Base-by-base conservation (phyloP, 2,113 vertebrate genomes). In the Isichthys henryi region DNA sequence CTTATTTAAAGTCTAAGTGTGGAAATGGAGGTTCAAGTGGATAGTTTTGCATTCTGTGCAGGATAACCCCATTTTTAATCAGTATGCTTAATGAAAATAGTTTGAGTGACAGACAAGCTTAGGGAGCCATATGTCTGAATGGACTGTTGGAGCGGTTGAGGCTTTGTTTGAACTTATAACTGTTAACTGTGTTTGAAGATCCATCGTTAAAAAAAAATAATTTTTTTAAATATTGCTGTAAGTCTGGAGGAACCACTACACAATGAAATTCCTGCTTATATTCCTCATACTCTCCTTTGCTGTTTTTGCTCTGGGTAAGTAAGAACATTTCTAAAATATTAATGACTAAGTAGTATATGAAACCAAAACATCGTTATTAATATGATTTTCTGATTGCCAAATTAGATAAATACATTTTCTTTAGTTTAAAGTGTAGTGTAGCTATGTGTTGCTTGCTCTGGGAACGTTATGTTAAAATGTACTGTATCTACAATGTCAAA, bases 201-300 rank as follows among this genome's bases (percentile, higher is more conserved):
- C 31, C 70, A 35, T 77, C 70, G 13, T 84, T 84, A 53, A 53
- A 53, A 46, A 53, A 46, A 84, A 10, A 45, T 86, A 35, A 21
- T 86, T 27, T 86, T 86, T 86, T 52, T 13, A 31, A 86, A 52
- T 52, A 86, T 9, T 10, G 48, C 43, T 85, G 50, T 52, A 87
- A 53, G 46, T 77, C 48, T 46, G 53, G 53, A 88, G 52, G 35
- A 43, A 88, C 35, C 21, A 62, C 56, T 62, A 23, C 87, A 88
- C 35, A 23, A 88, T 88, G 87, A 88, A 88, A 19, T 45, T 19
- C 49, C 52, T 88, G 87, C 31, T 19, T 45, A 13, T 88, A 88
- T 88, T 52, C 53, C 9, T 88, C 27, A 19, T 88, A 35, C 53
- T 88, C 87, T 56, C 49, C 31, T n/a, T 46, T 46, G 56, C 56